Conservation (phyloP, 1,140 invertebrate genomes). For the Cotesia glomerata region DNA sequence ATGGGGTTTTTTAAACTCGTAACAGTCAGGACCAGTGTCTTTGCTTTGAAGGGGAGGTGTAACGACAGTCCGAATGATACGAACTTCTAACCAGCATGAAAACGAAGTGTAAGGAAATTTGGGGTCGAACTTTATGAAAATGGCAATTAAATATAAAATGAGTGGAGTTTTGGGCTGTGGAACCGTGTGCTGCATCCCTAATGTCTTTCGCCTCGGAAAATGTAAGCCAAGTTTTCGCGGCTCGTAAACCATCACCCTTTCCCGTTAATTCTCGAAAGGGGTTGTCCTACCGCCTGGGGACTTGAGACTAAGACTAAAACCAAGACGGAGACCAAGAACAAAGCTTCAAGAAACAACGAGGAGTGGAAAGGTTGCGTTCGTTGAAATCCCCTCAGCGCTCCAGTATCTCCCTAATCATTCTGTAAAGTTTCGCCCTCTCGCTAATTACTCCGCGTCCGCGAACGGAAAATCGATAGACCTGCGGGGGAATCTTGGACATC, state of each 20-base stretch:
- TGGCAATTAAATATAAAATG: not conserved
- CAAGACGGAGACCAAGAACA: slow-evolving; percentile 8
- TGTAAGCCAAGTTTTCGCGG: slow-evolving; percentile 31
- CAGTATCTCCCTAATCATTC: slow-evolving; percentile 30
- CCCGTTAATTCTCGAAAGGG: not conserved
- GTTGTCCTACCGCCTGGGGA: slow-evolving; percentile 33
- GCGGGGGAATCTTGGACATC: not conserved
- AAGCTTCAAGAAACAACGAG: not conserved
- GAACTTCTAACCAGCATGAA: too few relatives aligned
- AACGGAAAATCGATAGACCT: slow-evolving; percentile 22
- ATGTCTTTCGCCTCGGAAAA: slow-evolving; percentile 24
- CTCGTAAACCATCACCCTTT: slow-evolving; percentile 25
- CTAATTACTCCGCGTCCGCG: slow-evolving; percentile 26
- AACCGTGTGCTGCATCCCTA: slow-evolving; percentile 18
- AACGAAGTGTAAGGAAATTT: slow-evolving; percentile 39
- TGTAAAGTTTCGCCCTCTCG: slow-evolving; percentile 29
- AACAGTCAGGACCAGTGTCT: too few relatives aligned
- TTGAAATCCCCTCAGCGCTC: not conserved
- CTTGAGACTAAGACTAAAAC: slow-evolving; percentile 8
- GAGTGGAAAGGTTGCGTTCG: not conserved
- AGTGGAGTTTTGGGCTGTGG: not conserved
- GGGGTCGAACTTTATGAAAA: slow-evolving; percentile 16
- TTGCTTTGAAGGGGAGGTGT: too few relatives aligned
- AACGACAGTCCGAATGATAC: too few relatives aligned
- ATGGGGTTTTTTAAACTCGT: too few relatives aligned